Conservation (phyloP, 1,140 invertebrate species). For the Zaprionus lachaisei region DNA sequence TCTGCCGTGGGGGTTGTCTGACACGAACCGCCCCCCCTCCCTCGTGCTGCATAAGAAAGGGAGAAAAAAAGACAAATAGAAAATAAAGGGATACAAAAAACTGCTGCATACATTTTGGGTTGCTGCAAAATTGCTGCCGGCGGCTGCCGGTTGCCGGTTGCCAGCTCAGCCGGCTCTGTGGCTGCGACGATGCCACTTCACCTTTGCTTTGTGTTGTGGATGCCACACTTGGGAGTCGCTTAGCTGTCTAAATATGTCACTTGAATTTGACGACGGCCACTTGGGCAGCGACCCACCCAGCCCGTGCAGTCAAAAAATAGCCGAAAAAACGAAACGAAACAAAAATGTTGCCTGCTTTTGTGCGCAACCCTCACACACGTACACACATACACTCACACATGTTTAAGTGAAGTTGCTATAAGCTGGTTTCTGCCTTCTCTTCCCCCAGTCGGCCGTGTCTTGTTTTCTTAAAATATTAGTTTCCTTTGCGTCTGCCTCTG, state of each 20-base stretch:
- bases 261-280: constrained; percentile 82
- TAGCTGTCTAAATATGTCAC: constrained; percentile 83
- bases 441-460: constrained; percentile 40
- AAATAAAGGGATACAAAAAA: constrained; percentile 39
- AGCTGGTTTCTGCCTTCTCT: constrained; percentile 29
- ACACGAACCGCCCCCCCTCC: constrained; percentile 6
- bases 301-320: neutral
- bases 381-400: constrained; percentile 52
- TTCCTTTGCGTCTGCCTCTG: constrained; percentile 57
- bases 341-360: constrained; percentile 70
- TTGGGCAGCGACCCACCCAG: constrained; percentile 43
- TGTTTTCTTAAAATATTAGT: constrained; percentile 83
- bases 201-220: constrained; percentile 58
- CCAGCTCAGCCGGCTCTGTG: constrained; percentile 11
- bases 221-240: constrained; percentile 74
- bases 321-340: constrained; percentile 12
- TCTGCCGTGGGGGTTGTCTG: constrained; percentile 42
- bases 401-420: constrained; percentile 18
- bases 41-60: constrained; percentile 33
- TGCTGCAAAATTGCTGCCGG: constrained; percentile 65
- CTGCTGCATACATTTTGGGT: constrained; percentile 40
- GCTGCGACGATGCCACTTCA: constrained; percentile 62
- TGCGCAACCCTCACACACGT: constrained; percentile 20
- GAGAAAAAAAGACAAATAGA: neutral
- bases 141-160: constrained; percentile 9